A percentile compares a stretch with the other conserved stretches of the same genome.
phyloP scores from a whole-genome alignment of 2,797 vertebrate species.

The Alectoris magna region DNA sequence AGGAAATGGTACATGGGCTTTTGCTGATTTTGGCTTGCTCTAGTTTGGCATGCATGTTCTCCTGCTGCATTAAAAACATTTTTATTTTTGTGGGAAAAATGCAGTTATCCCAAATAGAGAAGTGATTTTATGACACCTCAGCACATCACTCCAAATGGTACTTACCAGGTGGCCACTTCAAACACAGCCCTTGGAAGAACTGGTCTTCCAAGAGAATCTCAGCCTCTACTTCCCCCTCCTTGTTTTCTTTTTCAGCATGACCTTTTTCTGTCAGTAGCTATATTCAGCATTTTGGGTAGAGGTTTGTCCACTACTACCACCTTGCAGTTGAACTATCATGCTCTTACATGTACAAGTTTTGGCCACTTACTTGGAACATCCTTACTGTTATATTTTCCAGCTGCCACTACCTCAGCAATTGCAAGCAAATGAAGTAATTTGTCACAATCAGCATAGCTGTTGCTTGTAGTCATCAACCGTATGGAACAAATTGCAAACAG shows the following conservation, averaged over 20 bases:
- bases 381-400: neutral
- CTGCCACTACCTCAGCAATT: neutral
- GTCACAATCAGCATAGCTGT: neutral
- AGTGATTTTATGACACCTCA: neutral
- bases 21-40: constrained; percentile 12
- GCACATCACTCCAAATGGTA: neutral
- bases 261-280: neutral
- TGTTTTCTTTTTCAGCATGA: neutral
- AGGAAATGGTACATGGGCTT: accelerated
- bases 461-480: neutral
- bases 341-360: neutral
- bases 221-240: neutral
- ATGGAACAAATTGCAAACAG: neutral
- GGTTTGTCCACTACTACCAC: neutral
- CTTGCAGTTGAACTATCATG: neutral
- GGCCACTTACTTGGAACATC: neutral
- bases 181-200: neutral
- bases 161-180: neutral
- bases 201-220: neutral
- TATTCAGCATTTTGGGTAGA: neutral
- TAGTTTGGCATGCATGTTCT: neutral
- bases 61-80: neutral
- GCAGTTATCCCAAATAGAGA: neutral
- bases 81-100: neutral
- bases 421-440: neutral